Evolutionary conservation across 2,888 invertebrate species (phyloP).

Genomic region (Epirrhoe alternata): DNA sequence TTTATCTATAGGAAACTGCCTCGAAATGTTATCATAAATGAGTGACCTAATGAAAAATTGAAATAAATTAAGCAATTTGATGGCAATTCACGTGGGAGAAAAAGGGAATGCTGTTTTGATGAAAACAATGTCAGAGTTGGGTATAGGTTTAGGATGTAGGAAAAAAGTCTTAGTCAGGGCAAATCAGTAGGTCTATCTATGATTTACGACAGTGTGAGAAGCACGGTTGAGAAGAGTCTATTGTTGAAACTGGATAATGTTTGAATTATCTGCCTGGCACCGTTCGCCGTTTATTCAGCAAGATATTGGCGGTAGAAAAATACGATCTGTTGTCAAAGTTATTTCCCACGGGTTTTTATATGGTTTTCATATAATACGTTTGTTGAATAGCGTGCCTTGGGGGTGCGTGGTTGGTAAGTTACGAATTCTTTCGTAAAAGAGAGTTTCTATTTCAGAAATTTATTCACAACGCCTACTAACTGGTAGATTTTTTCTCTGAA

Average conservation of each 20-base stretch:
- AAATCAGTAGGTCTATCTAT: no score
- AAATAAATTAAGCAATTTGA: no score
- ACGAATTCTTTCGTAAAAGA: neutral
- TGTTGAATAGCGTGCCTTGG: neutral
- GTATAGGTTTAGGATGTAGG: no score
- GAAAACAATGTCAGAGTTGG: no score
- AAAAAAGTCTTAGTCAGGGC: no score
- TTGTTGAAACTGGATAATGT: slow-evolving; percentile 7
- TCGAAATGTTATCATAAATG: no score
- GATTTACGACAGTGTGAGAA: no score
- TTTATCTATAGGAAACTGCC: neutral
- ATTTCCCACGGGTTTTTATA: slow-evolving; percentile 2
- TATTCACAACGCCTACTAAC: neutral
- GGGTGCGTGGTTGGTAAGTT: neutral
- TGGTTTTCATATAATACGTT: neutral
- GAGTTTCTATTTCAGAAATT: neutral
- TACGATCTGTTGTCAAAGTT: slow-evolving; percentile 5
- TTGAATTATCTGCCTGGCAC: slow-evolving; percentile 2
- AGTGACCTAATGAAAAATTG: no score
- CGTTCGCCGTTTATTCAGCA: neutral
- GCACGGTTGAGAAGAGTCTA: neutral
- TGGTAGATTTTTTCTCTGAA: neutral
- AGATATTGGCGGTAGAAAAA: slow-evolving; percentile 3
- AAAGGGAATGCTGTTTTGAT: no score
- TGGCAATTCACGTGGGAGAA: no score